A percentile compares a stretch with the other conserved stretches of the same genome.
Evolutionary conservation across 2,113 vertebrate genomes (phyloP).

Genomic region (Tenebrosternarchus preto): DNA sequence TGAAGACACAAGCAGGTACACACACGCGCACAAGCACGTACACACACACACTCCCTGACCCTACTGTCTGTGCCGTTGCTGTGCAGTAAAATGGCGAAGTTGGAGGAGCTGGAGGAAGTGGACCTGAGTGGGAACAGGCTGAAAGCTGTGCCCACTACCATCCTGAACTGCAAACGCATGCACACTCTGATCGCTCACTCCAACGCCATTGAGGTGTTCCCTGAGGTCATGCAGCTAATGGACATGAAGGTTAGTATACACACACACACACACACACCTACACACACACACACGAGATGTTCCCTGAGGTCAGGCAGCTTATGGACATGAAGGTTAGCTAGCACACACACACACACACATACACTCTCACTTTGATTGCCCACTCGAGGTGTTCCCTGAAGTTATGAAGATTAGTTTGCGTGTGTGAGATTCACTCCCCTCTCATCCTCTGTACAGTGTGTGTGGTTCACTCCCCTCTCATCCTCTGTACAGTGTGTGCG

Average conservation of each 20-base stretch:
- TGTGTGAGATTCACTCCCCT: no score
- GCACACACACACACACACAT: not conserved
- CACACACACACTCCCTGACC: not conserved
- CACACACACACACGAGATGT: not conserved
- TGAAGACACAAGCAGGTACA: no score
- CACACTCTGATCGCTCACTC: conserved; percentile 96
- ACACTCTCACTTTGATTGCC: conserved; percentile 7
- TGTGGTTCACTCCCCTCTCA: no score
- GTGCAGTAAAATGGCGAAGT: conserved; percentile 96
- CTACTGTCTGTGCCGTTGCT: not conserved
- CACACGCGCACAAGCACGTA: not conserved
- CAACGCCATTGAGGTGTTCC: conserved; percentile 95
- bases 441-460: no score
- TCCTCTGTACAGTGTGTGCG: no score
- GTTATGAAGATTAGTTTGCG: not conserved
- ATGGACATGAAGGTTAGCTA: conserved; percentile 89
- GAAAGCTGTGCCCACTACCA: conserved; percentile 96
- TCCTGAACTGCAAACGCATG: conserved; percentile 91
- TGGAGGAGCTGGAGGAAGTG: conserved; percentile 96
- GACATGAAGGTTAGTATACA: conserved; percentile 87
- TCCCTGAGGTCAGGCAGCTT: conserved; percentile 76
- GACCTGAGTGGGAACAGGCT: conserved; percentile 96
- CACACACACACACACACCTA: not conserved
- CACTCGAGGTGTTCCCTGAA: not conserved
- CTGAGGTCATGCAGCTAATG: conserved; percentile 95